Evolutionary conservation across 2,888 invertebrate species (phyloP).

Genomic region (Formica aserva): DNA sequence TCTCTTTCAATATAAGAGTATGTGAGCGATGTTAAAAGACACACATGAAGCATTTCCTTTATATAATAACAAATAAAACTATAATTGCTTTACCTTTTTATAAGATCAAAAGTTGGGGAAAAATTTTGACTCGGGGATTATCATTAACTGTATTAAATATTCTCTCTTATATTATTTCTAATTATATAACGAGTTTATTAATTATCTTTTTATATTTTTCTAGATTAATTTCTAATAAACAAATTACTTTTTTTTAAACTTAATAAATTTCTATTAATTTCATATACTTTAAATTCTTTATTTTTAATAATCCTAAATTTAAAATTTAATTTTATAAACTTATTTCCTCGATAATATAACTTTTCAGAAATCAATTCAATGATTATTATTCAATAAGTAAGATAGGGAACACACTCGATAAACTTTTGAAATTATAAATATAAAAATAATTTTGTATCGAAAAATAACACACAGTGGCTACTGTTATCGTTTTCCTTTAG

Average conservation of each 20-base stretch:
- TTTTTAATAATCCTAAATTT: too few relatives aligned
- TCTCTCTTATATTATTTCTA: neutral
- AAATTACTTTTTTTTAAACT: too few relatives aligned
- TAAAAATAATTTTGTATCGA: neutral
- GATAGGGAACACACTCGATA: neutral
- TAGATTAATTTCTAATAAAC: neutral
- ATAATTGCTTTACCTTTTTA: neutral
- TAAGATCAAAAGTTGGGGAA: too few relatives aligned
- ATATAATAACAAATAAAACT: neutral
- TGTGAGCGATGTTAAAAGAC: neutral
- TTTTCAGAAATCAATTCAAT: too few relatives aligned
- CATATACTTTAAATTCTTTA: too few relatives aligned
- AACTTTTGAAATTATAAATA: neutral
- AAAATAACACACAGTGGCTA: neutral
- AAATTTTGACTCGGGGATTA: neutral
- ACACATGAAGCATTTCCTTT: neutral
- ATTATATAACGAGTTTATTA: neutral
- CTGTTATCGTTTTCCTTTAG: neutral
- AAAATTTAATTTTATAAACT: too few relatives aligned
- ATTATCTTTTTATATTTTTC: neutral
- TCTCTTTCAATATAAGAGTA: neutral
- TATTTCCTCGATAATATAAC: too few relatives aligned
- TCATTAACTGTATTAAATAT: constrained; percentile 51
- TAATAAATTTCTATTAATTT: too few relatives aligned
- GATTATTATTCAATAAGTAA: neutral